Conservation (phyloP, 2,888 invertebrate genomes). For the Synergus laeviventris region DNA sequence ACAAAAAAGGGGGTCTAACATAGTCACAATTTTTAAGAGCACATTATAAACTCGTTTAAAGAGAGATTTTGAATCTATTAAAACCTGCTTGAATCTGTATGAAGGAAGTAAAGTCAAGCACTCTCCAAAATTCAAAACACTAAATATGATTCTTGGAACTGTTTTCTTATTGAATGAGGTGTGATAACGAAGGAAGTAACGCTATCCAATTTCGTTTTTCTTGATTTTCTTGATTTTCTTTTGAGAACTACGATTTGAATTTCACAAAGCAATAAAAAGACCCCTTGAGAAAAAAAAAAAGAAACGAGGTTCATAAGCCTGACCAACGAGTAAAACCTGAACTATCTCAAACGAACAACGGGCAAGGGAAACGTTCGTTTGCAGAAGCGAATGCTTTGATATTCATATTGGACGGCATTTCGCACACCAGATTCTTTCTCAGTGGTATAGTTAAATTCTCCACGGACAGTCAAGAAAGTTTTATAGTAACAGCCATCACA, state of each 20-base stretch:
- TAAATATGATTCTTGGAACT: neutral
- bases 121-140: neutral
- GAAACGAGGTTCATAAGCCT: conserved; percentile 36
- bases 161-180: neutral
- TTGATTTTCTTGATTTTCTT: neutral
- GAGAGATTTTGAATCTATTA: conserved; percentile 12
- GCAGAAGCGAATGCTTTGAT: conserved; percentile 59
- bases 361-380: conserved; percentile 55
- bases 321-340: conserved; percentile 39
- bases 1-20: conserved; percentile 1
- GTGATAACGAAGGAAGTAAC: neutral
- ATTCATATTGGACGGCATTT: conserved; percentile 57
- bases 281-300: conserved; percentile 1
- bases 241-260: conserved; percentile 4
- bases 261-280: conserved; percentile 33
- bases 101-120: neutral
- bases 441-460: conserved; percentile 47
- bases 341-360: conserved; percentile 40
- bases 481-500: conserved; percentile 38
- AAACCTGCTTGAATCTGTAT: conserved; percentile 12
- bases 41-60: conserved; percentile 36
- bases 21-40: conserved; percentile 28
- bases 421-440: conserved; percentile 47
- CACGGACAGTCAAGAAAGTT: conserved; percentile 48
- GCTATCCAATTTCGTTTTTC: neutral